Percentiles rank a stretch among this genome's conserved stretches.
phyloP scores from a whole-genome alignment of 1,140 invertebrate genomes.

The Trachelipus rathkii region DNA sequence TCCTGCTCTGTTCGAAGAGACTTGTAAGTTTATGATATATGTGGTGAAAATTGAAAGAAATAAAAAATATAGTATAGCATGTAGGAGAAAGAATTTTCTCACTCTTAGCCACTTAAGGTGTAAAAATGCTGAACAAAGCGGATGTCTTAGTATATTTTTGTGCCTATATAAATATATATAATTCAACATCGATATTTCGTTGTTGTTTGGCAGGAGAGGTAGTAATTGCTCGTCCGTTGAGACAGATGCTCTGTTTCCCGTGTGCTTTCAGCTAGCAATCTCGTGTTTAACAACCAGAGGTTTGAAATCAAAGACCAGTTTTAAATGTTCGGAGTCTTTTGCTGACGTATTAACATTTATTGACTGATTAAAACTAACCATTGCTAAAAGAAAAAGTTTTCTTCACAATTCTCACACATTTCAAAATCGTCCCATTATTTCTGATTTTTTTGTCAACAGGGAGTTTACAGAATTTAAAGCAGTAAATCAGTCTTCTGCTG shows the following conservation, averaged over 20 bases:
- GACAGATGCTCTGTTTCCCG: conserved; percentile 52
- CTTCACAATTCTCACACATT: conserved; percentile 43
- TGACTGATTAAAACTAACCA: conserved; percentile 36
- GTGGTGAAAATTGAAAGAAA: conserved; percentile 36
- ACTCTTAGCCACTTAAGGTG: conserved; percentile 70
- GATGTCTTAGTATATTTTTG: conserved; percentile 45
- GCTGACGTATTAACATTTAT: conserved; percentile 37
- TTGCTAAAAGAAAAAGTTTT: conserved; percentile 39
- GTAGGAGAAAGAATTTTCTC: conserved; percentile 73
- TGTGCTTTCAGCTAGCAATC: conserved; percentile 71
- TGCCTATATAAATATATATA: conserved; percentile 40
- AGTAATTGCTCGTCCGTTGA: conserved; percentile 22
- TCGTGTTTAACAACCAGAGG: conserved; percentile 23
- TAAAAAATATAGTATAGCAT: conserved; percentile 71
- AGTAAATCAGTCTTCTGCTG: conserved; percentile 33
- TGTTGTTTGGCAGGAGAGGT: conserved; percentile 22
- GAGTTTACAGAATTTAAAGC: conserved; percentile 35
- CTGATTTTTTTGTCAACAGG: conserved; percentile 33
- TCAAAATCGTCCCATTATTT: conserved; percentile 37
- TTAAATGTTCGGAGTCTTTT: conserved; percentile 34
- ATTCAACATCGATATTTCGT: conserved; percentile 33
- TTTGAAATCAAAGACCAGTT: conserved; percentile 36
- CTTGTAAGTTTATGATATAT: conserved; percentile 33
- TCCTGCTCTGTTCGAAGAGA: neutral
- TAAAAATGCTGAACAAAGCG: conserved; percentile 45